These are phyloP conservation scores for Semnopithecus entellus DNA, from an alignment of 2,113 vertebrate species.

Conservation along the genomic window DNA sequence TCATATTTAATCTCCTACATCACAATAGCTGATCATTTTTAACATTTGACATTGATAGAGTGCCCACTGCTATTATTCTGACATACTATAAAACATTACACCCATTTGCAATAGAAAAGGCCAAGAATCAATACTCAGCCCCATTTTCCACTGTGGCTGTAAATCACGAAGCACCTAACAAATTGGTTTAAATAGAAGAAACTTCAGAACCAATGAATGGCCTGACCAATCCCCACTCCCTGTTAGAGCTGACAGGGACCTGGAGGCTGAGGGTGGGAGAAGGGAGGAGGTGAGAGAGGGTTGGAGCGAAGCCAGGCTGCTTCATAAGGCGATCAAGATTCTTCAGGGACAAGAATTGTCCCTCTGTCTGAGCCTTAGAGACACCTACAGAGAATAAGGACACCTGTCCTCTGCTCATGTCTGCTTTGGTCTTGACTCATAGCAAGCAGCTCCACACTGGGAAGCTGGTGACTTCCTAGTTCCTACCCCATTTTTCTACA, in stretches of 20 bases:
- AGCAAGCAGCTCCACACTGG: neutral
- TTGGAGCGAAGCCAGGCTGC: neutral
- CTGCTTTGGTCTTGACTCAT: neutral
- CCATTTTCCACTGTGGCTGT: slow-evolving; percentile 85
- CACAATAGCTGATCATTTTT: slow-evolving; percentile 91
- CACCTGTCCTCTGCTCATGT: neutral
- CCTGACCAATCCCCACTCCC: slow-evolving; percentile 72
- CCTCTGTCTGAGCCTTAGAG: neutral
- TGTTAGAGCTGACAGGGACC: slow-evolving; percentile 75
- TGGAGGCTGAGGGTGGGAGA: neutral
- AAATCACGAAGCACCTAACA: slow-evolving; percentile 88
- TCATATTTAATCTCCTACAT: slow-evolving; percentile 90
- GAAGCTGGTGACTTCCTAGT: neutral
- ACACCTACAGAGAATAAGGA: neutral
- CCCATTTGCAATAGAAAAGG: slow-evolving; percentile 89
- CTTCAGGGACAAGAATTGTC: neutral
- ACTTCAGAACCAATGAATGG: slow-evolving; percentile 86
- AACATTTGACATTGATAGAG: slow-evolving; percentile 93
- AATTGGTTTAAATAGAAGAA: slow-evolving; percentile 89
- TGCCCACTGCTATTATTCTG: slow-evolving; percentile 89
- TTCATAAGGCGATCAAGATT: neutral
- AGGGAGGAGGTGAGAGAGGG: neutral
- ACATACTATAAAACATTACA: slow-evolving; percentile 91
- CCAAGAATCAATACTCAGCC: slow-evolving; percentile 89
- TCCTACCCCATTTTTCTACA: neutral